phyloP scores from a whole-genome alignment of 2,797 vertebrate species.

The Naso thynnoides region DNA sequence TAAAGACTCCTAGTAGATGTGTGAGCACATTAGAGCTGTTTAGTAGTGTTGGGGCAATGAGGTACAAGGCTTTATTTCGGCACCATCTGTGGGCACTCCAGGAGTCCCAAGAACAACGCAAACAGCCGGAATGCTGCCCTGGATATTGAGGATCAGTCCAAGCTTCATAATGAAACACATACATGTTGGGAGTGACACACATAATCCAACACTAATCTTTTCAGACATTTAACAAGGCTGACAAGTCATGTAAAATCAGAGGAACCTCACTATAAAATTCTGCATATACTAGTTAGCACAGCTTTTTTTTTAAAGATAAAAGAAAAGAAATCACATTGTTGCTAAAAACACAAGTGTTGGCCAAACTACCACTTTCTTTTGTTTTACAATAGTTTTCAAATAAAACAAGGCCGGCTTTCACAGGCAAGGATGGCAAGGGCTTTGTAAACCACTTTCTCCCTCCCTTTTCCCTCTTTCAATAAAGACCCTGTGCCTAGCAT shows the following conservation, averaged over 20 bases:
- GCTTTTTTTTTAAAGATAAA: constrained; percentile 62
- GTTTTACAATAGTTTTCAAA: constrained; percentile 74
- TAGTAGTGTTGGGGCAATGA: constrained; percentile 54
- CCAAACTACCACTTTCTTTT: constrained; percentile 79
- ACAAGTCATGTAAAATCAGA: constrained; percentile 80
- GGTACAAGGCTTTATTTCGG: constrained; percentile 64
- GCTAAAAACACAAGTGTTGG: constrained; percentile 66
- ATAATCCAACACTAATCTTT: constrained; percentile 75
- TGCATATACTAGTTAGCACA: constrained; percentile 68
- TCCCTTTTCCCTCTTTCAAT: constrained; percentile 70
- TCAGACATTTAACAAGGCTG: constrained; percentile 77
- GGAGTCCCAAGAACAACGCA: constrained; percentile 60
- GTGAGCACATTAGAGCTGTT: constrained; percentile 71
- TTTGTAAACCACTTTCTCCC: constrained; percentile 66
- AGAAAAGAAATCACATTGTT: constrained; percentile 68
- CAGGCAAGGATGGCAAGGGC: constrained; percentile 64
- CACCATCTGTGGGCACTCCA: constrained; percentile 62
- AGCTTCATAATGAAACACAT: constrained; percentile 72
- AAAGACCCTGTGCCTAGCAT: constrained; percentile 78
- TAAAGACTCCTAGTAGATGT: constrained; percentile 66
- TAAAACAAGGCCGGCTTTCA: constrained; percentile 73
- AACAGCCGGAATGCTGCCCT: constrained; percentile 41
- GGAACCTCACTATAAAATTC: constrained; percentile 69
- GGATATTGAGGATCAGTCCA: constrained; percentile 45
- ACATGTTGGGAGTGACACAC: constrained; percentile 66